phyloP scores from a whole-genome alignment of 2,888 invertebrate genomes.

The Nudaria mundana region DNA sequence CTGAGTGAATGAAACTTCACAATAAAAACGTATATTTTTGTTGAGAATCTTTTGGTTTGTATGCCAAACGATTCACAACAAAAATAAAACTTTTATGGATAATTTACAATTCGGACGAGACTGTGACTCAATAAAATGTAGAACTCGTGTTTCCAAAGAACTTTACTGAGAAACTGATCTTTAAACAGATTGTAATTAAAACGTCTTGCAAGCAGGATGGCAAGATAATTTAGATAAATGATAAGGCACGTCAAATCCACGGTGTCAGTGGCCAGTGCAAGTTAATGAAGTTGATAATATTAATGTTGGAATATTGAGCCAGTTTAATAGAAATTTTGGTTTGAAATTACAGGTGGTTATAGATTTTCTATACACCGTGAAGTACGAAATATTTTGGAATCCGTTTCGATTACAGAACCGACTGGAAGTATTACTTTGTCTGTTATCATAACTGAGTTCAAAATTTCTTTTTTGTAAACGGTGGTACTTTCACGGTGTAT shows the following conservation, averaged over 20 bases:
- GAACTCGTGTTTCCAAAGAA: conserved; percentile 14
- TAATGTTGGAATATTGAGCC: conserved; percentile 5
- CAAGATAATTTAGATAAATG: conserved; percentile 27
- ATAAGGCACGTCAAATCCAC: conserved; percentile 28
- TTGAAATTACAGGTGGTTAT: no score
- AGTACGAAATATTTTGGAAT: neutral
- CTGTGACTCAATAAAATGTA: conserved; percentile 20
- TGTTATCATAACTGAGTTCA: no score
- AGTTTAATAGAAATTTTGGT: conserved; percentile 25
- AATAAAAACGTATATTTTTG: no score
- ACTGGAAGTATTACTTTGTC: no score
- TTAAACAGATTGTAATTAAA: conserved; percentile 34
- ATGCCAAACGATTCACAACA: no score
- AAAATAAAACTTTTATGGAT: no score
- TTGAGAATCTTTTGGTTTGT: no score
- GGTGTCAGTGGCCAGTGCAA: conserved; percentile 10
- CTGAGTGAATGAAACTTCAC: no score
- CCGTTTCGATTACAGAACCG: no score
- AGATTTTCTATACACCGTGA: conserved; percentile 2
- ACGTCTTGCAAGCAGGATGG: conserved; percentile 23
- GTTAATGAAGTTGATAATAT: conserved; percentile 23
- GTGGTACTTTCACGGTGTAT: no score
- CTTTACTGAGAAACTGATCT: conserved; percentile 20
- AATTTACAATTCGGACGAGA: no score
- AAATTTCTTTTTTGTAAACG: no score